phyloP scores from a whole-genome alignment of 1,140 invertebrate genomes.

The Orchestia grillus region DNA sequence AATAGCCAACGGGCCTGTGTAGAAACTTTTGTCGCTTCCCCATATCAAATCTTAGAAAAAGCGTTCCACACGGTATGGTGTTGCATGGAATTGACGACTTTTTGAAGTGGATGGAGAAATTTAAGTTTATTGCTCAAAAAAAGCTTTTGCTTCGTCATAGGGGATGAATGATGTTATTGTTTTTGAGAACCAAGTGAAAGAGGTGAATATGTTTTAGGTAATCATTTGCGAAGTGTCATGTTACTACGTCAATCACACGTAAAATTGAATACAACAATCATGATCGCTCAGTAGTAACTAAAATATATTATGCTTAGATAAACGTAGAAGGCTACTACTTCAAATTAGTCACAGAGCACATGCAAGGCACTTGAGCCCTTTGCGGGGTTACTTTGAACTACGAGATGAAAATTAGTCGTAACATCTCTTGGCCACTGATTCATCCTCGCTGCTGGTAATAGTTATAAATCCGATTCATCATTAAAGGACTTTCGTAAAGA shows the following conservation, averaged over 20 bases:
- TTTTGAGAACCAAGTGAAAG: not conserved
- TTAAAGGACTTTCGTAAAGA: not conserved
- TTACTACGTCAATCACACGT: not conserved
- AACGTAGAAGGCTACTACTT: not conserved
- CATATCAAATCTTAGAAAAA: not conserved
- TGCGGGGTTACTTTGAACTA: not conserved
- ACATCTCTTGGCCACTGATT: not conserved
- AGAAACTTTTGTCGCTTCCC: not conserved
- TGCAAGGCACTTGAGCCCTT: not conserved
- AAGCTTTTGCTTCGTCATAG: not conserved
- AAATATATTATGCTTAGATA: not conserved
- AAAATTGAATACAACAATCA: not conserved
- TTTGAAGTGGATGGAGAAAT: not conserved
- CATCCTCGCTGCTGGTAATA: not conserved
- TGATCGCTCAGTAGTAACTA: not conserved
- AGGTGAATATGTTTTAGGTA: not conserved
- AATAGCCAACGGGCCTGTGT: not conserved
- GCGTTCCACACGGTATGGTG: not conserved
- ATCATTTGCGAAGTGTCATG: not conserved
- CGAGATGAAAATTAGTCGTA: not conserved
- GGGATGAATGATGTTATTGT: not conserved
- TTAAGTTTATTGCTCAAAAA: not conserved
- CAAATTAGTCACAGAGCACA: not conserved
- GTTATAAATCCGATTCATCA: not conserved
- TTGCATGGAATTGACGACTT: not conserved